Evolutionary conservation across 1,140 invertebrate species (phyloP).

Genomic region (Metopolophium dirhodum): DNA sequence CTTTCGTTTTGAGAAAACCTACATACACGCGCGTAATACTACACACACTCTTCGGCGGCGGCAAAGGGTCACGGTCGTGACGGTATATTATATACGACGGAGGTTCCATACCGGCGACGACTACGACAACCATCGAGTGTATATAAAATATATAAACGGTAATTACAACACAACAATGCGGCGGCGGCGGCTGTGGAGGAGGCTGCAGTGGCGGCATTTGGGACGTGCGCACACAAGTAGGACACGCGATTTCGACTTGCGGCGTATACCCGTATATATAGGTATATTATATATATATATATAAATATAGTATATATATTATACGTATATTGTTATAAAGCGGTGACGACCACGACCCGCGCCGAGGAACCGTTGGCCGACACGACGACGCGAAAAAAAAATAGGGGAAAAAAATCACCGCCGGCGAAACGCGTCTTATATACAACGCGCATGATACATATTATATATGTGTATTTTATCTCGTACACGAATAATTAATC

Average conservation of each 20-base stretch:
- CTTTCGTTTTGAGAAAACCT: constrained; percentile 39
- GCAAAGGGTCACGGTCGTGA: constrained; percentile 51
- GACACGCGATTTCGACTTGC: background rate
- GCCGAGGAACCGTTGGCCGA: background rate
- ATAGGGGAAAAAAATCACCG: background rate
- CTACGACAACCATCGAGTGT: constrained; percentile 6
- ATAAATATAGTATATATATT: no score
- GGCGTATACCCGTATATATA: background rate
- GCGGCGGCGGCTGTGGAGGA: background rate
- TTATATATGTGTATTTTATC: background rate
- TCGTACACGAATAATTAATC: background rate
- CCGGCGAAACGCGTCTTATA: background rate
- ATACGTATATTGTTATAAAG: background rate
- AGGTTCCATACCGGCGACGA: constrained; percentile 19
- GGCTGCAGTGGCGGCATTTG: constrained; percentile 23
- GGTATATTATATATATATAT: no score
- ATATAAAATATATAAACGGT: constrained; percentile 31
- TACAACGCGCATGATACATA: background rate
- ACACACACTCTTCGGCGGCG: background rate
- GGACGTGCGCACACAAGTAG: constrained; percentile 41
- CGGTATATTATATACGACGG: background rate
- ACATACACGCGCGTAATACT: background rate
- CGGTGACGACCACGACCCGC: background rate
- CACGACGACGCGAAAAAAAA: background rate
- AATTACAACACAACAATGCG: constrained; percentile 45